Evolutionary conservation across 2,888 invertebrate species (phyloP), one percentile per base, ranked within the genome.

Genomic region (Sthenelais limicola): DNA sequence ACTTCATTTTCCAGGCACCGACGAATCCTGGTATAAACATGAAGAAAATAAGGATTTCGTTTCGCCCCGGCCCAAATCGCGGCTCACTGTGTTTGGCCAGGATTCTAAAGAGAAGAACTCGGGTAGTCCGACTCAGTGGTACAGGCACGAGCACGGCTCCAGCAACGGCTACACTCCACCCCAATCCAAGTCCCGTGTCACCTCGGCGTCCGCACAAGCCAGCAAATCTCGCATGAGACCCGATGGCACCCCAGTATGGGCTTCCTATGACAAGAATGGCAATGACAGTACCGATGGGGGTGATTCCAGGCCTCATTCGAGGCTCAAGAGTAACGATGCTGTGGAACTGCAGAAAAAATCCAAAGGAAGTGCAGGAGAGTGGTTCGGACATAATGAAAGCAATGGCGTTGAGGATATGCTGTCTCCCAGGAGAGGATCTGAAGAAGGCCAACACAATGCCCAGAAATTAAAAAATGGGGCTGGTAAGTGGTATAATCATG

Each of bases 11-110:
- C 24, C 62, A 62, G 62, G 77, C 12, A 75, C 30, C n/a, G 71
- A 78, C 15, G 75, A 77, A 49, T n/a, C 33, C 12, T 78, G 79
- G 79, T 78, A 67, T 56, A 79, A 77, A 48, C 72, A 74, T 66
- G 77, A 79, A 12, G 73, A 78, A 9, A 79, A 79, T 56, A 28
- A 43, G 43, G 47, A 74, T 54, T 76, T 76, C 68, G 47, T 48
- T 33, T 67, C 74, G 12, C 75, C 77, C 1, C 35, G 74, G 28
- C 73, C 73, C 26, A 72, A 58, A 51, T 35, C 56, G 7, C 54
- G 73, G 5, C 30, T 77, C 7, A 32, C 62, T 15, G n/a, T n/a
- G n/a, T n/a, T n/a, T n/a, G 54, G 35, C 7, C 0, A 4, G 3
- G 73, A 71, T 12, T 35, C 71, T 0, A 0, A 26, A 0, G 68